A percentile compares a stretch with the other conserved stretches of the same genome.
Evolutionary conservation across 30 jellyfish, hydroid and myxozoan genomes (phyloP).

Genomic region (Sanderia malayensis): DNA sequence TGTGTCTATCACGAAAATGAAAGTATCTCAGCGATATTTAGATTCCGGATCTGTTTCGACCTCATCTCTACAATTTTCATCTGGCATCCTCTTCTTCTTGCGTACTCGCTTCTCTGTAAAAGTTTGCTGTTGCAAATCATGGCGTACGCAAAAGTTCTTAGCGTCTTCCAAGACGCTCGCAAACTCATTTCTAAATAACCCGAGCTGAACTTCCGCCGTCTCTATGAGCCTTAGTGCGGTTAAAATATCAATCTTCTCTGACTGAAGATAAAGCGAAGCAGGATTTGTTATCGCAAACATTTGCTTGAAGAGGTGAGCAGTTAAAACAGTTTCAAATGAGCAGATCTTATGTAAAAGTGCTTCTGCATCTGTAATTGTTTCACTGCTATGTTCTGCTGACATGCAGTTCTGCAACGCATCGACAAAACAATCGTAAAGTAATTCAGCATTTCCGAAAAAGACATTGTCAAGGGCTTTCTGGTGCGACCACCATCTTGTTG

Average conservation of each 20-base stretch:
- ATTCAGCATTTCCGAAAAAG: not conserved
- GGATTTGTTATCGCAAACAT: not conserved
- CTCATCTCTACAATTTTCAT: not conserved
- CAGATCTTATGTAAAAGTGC: constrained; percentile 4
- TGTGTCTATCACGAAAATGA: not conserved
- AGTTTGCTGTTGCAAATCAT: not conserved
- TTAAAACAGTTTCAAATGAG: constrained; percentile 9
- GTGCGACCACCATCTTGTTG: not conserved
- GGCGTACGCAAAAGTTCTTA: not conserved
- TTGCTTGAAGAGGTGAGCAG: constrained; percentile 2
- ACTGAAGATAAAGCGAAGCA: too few relatives aligned
- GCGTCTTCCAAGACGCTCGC: not conserved
- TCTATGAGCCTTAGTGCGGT: too few relatives aligned
- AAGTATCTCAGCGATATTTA: not conserved
- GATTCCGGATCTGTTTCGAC: not conserved
- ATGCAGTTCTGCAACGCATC: constrained; percentile 1
- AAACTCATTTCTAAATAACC: too few relatives aligned
- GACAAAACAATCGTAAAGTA: not conserved
- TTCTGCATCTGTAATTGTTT: constrained; percentile 20
- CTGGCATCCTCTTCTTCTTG: not conserved
- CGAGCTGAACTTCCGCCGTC: too few relatives aligned
- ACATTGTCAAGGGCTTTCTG: not conserved
- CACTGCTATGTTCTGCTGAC: constrained; percentile 14
- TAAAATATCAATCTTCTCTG: too few relatives aligned
- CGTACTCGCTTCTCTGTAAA: not conserved